Evolutionary conservation across 2,888 invertebrate genomes (phyloP).

Genomic region (Pseudeuparius sepicola): DNA sequence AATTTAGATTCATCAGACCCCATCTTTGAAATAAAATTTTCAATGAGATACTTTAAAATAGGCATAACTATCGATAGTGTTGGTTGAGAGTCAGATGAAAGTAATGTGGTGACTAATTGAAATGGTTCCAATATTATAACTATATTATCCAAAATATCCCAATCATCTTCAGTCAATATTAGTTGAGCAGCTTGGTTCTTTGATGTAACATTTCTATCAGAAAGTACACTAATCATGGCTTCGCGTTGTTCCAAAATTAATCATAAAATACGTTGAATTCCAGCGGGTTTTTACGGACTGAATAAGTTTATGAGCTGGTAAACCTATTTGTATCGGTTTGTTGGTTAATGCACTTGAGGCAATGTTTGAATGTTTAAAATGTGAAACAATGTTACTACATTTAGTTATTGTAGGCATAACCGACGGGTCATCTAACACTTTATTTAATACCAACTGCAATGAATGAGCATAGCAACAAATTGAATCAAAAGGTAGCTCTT

Average conservation of each 20-base stretch:
- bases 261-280: conserved; percentile 22
- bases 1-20: conserved; percentile 7
- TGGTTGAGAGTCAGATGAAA: conserved; percentile 17
- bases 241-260: conserved; percentile 20
- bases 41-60: conserved; percentile 11
- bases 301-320: conserved; percentile 17
- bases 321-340: conserved; percentile 15
- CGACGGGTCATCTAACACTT: conserved; percentile 16
- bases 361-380: conserved; percentile 26
- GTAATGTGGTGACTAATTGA: conserved; percentile 17
- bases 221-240: conserved; percentile 19
- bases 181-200: conserved; percentile 11
- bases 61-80: conserved; percentile 17
- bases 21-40: conserved; percentile 16
- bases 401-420: conserved; percentile 17
- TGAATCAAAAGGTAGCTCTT: conserved; percentile 15
- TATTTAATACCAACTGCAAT: conserved; percentile 24
- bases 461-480: conserved; percentile 26
- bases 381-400: conserved; percentile 21
- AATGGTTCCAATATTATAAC: conserved; percentile 19
- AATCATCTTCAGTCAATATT: conserved; percentile 17
- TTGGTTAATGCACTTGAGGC: too few relatives aligned
- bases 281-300: conserved; percentile 20
- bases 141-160: conserved; percentile 17
- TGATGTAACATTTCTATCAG: conserved; percentile 16